phyloP scores from a whole-genome alignment of 2,888 invertebrate species.

The Bellardia bayeri region DNA sequence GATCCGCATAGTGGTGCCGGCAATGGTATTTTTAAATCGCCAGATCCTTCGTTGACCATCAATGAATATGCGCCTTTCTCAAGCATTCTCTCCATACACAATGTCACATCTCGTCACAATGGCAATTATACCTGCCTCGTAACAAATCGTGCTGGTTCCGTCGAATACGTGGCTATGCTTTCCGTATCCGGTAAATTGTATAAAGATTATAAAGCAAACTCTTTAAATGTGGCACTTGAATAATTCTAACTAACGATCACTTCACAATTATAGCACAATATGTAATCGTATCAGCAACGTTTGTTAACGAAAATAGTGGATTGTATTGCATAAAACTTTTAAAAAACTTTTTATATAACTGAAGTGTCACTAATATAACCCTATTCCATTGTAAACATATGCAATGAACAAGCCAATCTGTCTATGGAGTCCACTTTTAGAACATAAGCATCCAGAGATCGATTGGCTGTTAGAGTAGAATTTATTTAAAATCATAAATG shows the following conservation, averaged over 20 bases:
- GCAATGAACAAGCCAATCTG: too few species aligned
- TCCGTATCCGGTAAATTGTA: conserved; percentile 85
- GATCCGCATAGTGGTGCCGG: conserved; percentile 7
- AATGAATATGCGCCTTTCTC: conserved; percentile 86
- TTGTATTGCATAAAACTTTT: conserved; percentile 51
- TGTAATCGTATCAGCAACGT: conserved; percentile 15
- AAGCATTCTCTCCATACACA: conserved; percentile 84
- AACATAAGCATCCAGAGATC: too few species aligned
- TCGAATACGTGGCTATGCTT: conserved; percentile 85
- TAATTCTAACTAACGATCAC: conserved; percentile 61
- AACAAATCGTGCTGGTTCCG: conserved; percentile 84
- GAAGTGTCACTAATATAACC: neutral
- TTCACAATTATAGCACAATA: conserved; percentile 67
- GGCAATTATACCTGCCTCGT: conserved; percentile 84
- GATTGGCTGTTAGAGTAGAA: too few species aligned
- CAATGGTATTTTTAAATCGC: conserved; percentile 70
- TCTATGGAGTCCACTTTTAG: too few species aligned
- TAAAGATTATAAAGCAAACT: conserved; percentile 28
- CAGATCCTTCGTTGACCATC: conserved; percentile 84
- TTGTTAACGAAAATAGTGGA: conserved; percentile 22
- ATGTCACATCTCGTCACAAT: conserved; percentile 84
- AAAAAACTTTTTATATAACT: neutral
- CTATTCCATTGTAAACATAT: too few species aligned
- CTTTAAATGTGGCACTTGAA: conserved; percentile 66
- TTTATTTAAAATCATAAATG: too few species aligned